Evolutionary conservation across 2,113 vertebrate species (phyloP), one percentile per base, ranked within the genome.

Genomic region (Heliornis fulica): DNA sequence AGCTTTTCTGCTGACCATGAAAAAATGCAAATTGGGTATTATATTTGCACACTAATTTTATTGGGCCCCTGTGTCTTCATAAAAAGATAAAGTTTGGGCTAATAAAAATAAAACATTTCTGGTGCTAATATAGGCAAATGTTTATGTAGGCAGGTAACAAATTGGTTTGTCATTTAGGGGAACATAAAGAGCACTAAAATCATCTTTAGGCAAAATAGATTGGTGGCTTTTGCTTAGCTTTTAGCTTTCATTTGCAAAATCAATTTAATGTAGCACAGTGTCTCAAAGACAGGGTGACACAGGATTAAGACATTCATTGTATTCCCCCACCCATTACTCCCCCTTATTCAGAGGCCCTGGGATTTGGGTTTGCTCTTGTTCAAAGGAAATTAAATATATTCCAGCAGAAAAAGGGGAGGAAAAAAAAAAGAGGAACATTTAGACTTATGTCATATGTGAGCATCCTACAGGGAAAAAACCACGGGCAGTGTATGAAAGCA

Each of bases 11-110:
- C 99, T 99, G 99, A 99, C 98, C 98, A 97, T 75, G 94, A 98
- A 97, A 95, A 99, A 99, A 99, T 99, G 98, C 98, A 99, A 99
- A 99, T 99, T 98, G 98, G 96, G 97, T 98, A 98, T 98, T 98
- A 97, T 97, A 97, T 98, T 97, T 98, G 97, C 97, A 97, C 96
- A 94, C 96, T 98, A 98, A 98, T 98, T 98, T 98, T 98, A 98
- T 98, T 78, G 96, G 97, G 96, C 98, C 97, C 97, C 88, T 98
- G 97, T 50, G 93, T 97, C 97, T 98, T 97, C 98, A 97, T 98
- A 98, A 98, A 98, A 97, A 94, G 97, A 98, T 97, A 98, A 98
- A 97, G 87, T 97, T 97, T 95, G 95, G 96, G 96, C 97, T 98
- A 96, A 98, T 99, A 98, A 99, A 99, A 98, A 98, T 98, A 98